phyloP scores from a whole-genome alignment of 2,797 vertebrate genomes.

The Steatocranus sp. region DNA sequence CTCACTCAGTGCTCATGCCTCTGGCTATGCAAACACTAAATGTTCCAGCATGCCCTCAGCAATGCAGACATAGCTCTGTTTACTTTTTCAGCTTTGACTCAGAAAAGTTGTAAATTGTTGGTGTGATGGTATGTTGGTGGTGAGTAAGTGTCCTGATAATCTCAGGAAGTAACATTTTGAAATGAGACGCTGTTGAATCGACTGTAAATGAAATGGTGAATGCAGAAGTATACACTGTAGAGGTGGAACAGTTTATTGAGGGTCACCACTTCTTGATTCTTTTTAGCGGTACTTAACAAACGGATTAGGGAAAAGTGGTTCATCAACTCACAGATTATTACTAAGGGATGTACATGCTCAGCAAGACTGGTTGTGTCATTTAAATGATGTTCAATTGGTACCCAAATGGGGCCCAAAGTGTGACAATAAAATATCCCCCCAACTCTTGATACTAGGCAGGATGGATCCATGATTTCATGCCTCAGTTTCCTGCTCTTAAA shows the following conservation, averaged over 20 bases:
- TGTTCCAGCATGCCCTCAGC: not conserved
- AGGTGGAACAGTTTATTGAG: not conserved
- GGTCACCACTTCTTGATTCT: not conserved
- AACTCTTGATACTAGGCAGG: not conserved
- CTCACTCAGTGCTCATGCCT: not conserved
- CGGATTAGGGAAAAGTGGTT: not conserved
- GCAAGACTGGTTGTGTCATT: not conserved
- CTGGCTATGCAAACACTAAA: not conserved
- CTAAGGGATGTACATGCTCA: not conserved
- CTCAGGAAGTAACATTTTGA: not conserved
- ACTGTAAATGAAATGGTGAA: not conserved
- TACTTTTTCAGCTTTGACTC: not conserved
- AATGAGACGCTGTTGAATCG: not conserved
- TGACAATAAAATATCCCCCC: not conserved
- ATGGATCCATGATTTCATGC: not conserved
- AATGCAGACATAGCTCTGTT: not conserved
- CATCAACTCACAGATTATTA: not conserved
- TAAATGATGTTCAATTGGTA: not conserved
- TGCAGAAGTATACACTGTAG: not conserved
- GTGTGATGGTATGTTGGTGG: not conserved
- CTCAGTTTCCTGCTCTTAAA: not conserved
- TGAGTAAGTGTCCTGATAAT: not conserved
- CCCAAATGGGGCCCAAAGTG: not conserved
- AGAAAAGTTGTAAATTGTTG: not conserved
- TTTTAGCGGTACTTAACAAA: not conserved